A percentile compares a stretch with the other conserved stretches of the same genome.
These are phyloP conservation scores for Agonopterix subpropinquella DNA, from an alignment of 2,888 invertebrate species.

Conservation along the genomic window DNA sequence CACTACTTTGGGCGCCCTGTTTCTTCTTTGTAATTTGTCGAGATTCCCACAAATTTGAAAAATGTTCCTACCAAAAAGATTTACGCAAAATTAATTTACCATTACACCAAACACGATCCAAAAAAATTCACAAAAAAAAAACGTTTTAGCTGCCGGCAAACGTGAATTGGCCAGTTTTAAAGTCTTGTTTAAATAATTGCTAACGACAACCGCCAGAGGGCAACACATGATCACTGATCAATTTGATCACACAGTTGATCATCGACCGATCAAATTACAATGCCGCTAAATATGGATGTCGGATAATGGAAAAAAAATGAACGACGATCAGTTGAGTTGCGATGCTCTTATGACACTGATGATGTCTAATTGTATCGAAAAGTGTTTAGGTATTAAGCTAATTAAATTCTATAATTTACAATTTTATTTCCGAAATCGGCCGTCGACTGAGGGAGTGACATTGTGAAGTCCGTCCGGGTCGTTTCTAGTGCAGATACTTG, in stretches of 20 bases:
- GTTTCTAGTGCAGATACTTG: too few relatives aligned
- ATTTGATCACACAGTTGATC: conserved; percentile 12
- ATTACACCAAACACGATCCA: too few relatives aligned
- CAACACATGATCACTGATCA: conserved; percentile 4
- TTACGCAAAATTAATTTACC: neutral
- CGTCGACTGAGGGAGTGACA: too few relatives aligned
- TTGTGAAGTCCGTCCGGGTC: too few relatives aligned
- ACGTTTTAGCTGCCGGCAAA: conserved; percentile 11
- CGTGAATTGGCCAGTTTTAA: conserved; percentile 11
- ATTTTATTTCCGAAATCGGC: too few relatives aligned
- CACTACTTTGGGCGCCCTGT: too few relatives aligned
- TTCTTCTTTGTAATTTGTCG: too few relatives aligned
- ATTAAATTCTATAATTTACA: too few relatives aligned
- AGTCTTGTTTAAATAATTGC: conserved; percentile 52
- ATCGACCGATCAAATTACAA: conserved; percentile 21
- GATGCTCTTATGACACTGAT: neutral
- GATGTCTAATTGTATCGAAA: neutral
- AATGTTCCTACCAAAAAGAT: neutral
- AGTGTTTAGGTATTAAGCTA: too few relatives aligned
- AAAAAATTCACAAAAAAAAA: neutral
- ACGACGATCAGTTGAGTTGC: neutral
- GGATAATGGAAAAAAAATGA: too few relatives aligned
- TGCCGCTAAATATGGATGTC: conserved; percentile 21
- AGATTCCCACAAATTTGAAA: too few relatives aligned
- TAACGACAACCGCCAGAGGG: conserved; percentile 27